These are phyloP conservation scores for Psephotus haematonotus DNA, from an alignment of 2,113 vertebrate genomes.

Conservation along the genomic window DNA sequence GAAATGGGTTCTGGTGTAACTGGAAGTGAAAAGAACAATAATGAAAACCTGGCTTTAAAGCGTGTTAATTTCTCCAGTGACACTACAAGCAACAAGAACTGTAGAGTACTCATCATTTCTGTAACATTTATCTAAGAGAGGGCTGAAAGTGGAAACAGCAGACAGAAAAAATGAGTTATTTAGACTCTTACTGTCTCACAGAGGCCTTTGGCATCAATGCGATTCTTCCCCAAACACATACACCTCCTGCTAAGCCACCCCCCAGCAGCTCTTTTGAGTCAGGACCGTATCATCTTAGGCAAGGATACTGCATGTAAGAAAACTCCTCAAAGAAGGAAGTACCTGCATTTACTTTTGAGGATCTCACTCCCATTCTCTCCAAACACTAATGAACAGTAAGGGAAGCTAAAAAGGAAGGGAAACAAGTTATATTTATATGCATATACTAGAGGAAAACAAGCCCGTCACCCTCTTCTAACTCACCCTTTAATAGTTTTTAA, in stretches of 20 bases:
- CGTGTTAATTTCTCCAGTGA: accelerated
- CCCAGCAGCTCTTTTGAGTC: not conserved
- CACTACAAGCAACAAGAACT: not conserved
- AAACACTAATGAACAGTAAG: not conserved
- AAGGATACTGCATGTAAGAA: not conserved
- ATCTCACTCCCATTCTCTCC: not conserved
- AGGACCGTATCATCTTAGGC: accelerated
- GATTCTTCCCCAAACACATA: not conserved
- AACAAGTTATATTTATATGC: not conserved
- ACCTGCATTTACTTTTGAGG: not conserved
- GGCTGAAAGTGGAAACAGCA: not conserved
- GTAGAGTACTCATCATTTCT: not conserved
- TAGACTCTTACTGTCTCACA: accelerated
- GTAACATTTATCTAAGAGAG: not conserved
- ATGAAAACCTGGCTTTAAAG: not conserved
- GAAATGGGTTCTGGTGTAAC: not conserved
- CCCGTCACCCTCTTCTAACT: not conserved
- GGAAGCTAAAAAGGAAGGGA: not conserved
- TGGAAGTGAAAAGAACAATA: not conserved
- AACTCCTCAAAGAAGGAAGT: not conserved
- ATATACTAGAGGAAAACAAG: not conserved
- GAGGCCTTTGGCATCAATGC: not conserved
- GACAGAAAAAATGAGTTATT: not conserved
- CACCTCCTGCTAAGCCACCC: not conserved
- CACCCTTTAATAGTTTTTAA: not conserved